Conservation (phyloP, 2,113 vertebrate species). For the Chrysemys picta region DNA sequence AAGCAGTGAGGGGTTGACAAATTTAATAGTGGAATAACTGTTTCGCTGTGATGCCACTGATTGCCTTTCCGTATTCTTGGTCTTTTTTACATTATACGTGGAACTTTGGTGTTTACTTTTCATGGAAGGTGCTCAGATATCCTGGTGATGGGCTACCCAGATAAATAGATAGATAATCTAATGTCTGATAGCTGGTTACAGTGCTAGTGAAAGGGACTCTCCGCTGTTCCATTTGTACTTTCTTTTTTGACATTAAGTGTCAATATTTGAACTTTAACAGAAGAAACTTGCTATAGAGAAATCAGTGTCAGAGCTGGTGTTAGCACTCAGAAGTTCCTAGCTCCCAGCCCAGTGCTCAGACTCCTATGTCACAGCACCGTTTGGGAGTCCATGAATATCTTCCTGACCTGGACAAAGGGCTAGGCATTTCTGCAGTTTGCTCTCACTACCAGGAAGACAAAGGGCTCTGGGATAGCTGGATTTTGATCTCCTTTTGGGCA, state of each 20-base stretch:
- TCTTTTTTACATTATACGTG: background rate
- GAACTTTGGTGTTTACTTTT: background rate
- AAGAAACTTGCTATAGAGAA: background rate
- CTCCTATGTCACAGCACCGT: background rate
- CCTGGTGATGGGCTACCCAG: background rate
- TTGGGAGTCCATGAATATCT: background rate
- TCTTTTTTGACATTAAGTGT: background rate
- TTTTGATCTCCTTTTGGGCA: background rate
- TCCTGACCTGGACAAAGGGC: background rate
- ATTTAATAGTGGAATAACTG: background rate
- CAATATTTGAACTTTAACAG: background rate
- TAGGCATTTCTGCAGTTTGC: background rate
- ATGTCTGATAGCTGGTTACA: background rate
- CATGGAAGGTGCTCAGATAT: background rate
- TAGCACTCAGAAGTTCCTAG: background rate
- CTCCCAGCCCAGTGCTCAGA: background rate
- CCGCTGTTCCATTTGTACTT: background rate
- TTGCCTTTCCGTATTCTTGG: background rate
- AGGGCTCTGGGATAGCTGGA: background rate
- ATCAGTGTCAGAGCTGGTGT: background rate
- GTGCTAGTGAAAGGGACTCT: background rate
- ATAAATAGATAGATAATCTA: fast-evolving
- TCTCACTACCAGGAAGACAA: background rate
- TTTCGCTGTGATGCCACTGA: background rate
- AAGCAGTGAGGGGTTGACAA: background rate